Evolutionary conservation across 2,888 invertebrate genomes (phyloP).

Genomic region (Congeria kusceri): DNA sequence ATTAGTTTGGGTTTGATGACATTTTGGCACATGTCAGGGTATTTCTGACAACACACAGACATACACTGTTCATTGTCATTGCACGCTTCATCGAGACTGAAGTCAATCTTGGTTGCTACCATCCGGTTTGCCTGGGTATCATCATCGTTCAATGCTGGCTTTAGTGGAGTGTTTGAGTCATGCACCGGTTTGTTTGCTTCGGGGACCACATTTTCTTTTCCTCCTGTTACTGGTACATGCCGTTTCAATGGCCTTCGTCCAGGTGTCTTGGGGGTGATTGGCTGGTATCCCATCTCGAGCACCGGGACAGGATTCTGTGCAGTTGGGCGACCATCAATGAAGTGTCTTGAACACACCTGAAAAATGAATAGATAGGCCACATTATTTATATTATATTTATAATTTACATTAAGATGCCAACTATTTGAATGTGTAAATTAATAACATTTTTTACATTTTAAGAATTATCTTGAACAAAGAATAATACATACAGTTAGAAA

Average conservation of each 20-base stretch:
- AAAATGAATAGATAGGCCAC: background rate
- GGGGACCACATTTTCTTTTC: background rate
- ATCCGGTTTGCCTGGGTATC: background rate
- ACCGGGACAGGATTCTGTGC: background rate
- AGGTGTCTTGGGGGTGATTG: background rate
- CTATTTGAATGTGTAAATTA: no score
- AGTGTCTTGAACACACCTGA: slow-evolving; percentile 20
- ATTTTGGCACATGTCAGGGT: slow-evolving; percentile 26
- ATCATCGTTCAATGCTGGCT: background rate
- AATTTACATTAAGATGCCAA: no score
- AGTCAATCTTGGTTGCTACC: background rate
- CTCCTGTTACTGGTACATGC: background rate
- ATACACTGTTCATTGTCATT: slow-evolving; percentile 20
- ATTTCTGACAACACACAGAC: slow-evolving; percentile 15
- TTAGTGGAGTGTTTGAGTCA: background rate
- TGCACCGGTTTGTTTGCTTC: background rate
- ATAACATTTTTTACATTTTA: no score
- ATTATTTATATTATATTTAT: no score
- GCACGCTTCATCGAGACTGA: background rate
- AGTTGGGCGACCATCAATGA: slow-evolving; percentile 15
- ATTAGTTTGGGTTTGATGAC: slow-evolving; percentile 22
- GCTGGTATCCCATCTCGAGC: slow-evolving; percentile 9
- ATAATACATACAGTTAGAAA: no score
- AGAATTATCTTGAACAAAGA: no score
- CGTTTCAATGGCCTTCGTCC: background rate